Conservation (phyloP, 2,888 invertebrate genomes). For the Synergus umbraculus region DNA sequence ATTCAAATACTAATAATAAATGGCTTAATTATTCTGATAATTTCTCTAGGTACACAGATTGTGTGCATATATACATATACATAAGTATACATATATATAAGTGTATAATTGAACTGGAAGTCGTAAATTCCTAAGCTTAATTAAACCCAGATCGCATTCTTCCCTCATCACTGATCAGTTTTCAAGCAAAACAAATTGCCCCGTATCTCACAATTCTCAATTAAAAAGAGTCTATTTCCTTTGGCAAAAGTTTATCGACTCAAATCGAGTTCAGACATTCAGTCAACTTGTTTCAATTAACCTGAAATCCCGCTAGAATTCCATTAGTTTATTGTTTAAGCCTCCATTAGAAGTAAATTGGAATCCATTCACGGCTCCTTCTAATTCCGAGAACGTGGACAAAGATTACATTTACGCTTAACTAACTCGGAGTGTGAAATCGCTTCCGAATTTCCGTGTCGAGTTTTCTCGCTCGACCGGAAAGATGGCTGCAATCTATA, state of each 20-base stretch:
- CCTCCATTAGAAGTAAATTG: conserved; percentile 36
- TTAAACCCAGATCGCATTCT: conserved; percentile 24
- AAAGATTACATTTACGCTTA: conserved; percentile 47
- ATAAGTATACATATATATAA: not conserved
- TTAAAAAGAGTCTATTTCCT: conserved; percentile 26
- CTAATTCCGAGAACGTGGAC: conserved; percentile 40
- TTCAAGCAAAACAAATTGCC: conserved; percentile 16
- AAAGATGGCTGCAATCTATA: conserved; percentile 51
- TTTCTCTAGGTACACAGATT: not conserved
- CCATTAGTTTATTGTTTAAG: conserved; percentile 39
- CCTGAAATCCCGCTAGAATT: conserved; percentile 35
- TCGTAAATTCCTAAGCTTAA: conserved; percentile 34
- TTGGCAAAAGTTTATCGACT: conserved; percentile 29
- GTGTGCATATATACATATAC: not conserved
- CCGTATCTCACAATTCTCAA: conserved; percentile 14
- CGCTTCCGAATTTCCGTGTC: conserved; percentile 59
- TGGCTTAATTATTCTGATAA: conserved; percentile 9
- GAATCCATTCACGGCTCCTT: conserved; percentile 25
- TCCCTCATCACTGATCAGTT: conserved; percentile 2
- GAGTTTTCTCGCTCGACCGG: conserved; percentile 53
- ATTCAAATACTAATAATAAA: not conserved
- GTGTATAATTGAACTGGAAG: not conserved
- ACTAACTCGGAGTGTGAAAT: conserved; percentile 55
- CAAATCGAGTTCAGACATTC: conserved; percentile 38
- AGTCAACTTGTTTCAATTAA: conserved; percentile 39